A percentile compares a stretch with the other conserved stretches of the same genome.
These are phyloP conservation scores for Betta splendens DNA, from an alignment of 2,797 vertebrate genomes.

Conservation along the genomic window DNA sequence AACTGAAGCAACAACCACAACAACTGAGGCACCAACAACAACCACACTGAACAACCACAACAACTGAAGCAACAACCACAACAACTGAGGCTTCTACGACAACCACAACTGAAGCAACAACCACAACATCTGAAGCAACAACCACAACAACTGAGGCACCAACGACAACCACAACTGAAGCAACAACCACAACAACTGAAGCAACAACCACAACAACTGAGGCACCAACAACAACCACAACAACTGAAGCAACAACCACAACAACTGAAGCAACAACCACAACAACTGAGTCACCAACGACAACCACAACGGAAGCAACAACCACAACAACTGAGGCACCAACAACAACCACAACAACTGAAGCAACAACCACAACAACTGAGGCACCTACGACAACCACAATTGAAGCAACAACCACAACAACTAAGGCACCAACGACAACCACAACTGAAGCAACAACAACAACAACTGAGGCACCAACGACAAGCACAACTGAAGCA, in stretches of 20 bases:
- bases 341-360: background rate
- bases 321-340: slow-evolving; percentile 2
- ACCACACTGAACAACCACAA: background rate
- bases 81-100: background rate
- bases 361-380: background rate
- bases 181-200: slow-evolving; percentile 1
- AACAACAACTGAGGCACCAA: background rate
- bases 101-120: background rate
- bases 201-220: background rate
- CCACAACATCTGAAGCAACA: background rate
- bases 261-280: background rate
- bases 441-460: background rate
- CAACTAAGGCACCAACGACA: background rate
- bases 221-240: background rate
- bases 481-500: background rate
- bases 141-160: background rate
- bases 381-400: background rate
- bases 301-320: background rate
- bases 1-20: background rate
- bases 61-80: background rate
- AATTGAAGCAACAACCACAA: background rate
- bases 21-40: background rate
- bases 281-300: background rate
- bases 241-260: background rate
- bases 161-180: background rate